Evolutionary conservation across 2,888 invertebrate species (phyloP), one percentile per base, ranked within the genome.

Genomic region (Villa cingulata): DNA sequence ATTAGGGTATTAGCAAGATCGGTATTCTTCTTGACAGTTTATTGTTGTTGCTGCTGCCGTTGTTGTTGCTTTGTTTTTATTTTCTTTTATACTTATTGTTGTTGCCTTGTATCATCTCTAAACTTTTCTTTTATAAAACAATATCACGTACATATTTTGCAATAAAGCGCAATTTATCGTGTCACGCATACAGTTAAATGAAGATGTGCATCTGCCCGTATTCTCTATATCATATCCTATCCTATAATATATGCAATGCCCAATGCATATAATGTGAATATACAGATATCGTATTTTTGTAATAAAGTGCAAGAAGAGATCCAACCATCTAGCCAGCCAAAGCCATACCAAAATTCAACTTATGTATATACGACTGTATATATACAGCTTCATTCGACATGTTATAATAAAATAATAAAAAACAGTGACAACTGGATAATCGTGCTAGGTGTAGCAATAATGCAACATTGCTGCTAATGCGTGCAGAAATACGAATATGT

Each of bases 101-200:
- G n/a, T n/a, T n/a, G n/a, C n/a, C n/a, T n/a, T n/a, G n/a, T n/a
- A n/a, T n/a, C n/a, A n/a, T 37, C 43, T 43, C 41, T 47, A 42
- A 42, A 42, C 41, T 47, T 37, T 34, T 12, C 29, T 32, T 32
- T 23, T 36, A 48, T 23, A 38, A 23, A 41, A 27, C 42, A 27
- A 29, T 32, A 32, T 32, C 29, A 32, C 29, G 29, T 32, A 32
- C 29, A 32, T 32, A 12, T 14, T 12, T 32, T 9, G 42, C 37
- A 47, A 23, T 17, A 20, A 39, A 43, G 43, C 17, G 43, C 48
- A 48, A 48, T 48, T 48, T 48, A 48, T 48, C 48, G 48, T 36
- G 32, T 34, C 43, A 48, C 48, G 48, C 48, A 43, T 40, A 43
- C 48, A 46, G 41, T 46, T 46, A 46, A 32, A 41, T 18, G 23